Conservation (phyloP, 2,888 invertebrate species). For the Aphelenchoides bicaudatus region DNA sequence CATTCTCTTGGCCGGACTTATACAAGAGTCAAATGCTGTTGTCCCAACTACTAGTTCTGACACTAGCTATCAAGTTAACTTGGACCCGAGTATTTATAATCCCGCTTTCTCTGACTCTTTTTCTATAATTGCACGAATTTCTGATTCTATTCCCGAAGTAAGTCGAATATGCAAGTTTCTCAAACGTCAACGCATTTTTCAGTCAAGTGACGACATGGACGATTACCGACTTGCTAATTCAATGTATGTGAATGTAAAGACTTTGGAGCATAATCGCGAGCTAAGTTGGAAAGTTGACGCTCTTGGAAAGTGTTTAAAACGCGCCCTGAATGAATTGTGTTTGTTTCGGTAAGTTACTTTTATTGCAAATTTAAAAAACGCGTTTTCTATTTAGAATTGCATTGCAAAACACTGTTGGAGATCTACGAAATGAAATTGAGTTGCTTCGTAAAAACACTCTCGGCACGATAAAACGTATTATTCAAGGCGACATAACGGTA, state of each 20-base stretch:
- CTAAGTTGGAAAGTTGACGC: conserved; percentile 13
- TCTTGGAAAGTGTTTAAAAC: conserved; percentile 5
- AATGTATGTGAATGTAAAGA: not conserved
- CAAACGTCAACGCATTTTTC: no score
- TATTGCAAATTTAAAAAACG: not conserved
- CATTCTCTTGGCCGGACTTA: no score
- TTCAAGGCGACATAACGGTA: conserved; percentile 7
- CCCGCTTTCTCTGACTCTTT: no score
- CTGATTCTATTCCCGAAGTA: not conserved
- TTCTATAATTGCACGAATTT: no score
- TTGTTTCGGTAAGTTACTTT: conserved; percentile 7
- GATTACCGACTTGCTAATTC: conserved; percentile 8
- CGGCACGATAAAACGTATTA: not conserved
- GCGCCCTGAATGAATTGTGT: conserved; percentile 3
- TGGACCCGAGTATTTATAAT: no score
- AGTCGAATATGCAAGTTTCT: no score
- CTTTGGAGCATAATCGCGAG: conserved; percentile 7
- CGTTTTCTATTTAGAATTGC: not conserved
- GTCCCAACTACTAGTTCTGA: no score
- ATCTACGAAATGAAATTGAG: conserved; percentile 14
- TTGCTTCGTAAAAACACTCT: conserved; percentile 13
- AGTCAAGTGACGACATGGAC: conserved; percentile 15
- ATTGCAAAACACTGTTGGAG: conserved; percentile 14
- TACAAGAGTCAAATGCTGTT: no score
- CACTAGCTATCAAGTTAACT: no score